Base-by-base conservation (phyloP, 2,888 invertebrate species). In the Sesia bembeciformis region DNA sequence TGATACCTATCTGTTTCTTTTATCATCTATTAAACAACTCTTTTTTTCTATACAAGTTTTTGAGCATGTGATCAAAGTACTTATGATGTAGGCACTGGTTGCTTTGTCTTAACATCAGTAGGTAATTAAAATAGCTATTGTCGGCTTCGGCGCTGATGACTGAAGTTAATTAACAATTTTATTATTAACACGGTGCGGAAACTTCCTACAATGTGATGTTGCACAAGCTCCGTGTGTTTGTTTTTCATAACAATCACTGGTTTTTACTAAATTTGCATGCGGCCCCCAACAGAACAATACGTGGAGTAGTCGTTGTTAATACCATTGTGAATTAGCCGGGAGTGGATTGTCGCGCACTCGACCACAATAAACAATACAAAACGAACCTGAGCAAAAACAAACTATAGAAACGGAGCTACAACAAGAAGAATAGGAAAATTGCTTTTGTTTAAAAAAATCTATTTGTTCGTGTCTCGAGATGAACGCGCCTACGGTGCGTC, bases 381-480 rank as follows among this genome's bases (percentile, higher is more conserved):
- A 86, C 83, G 80, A 73, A 68, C 69, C 70, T 69, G 70, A 78
- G 76, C 81, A 86, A 87, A 86, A 89, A 87, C 86, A 80, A 86
- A 85, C 87, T 84, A 82, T 81, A 80, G 72, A 79, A 84, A 84
- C 84, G 71, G 72, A 76, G 75, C 71, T 68, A 70, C 84, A 89
- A 88, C 85, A 88, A 87, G 86, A 88, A 89, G 84, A 86, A 87
- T 89, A 88, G 89, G 86, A 89, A 89, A 89, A 88, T 89, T 87
- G 82, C 84, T 86, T 86, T 87, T 84, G 85, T 87, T 85, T 84
- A 84, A 87, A 88, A 87, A 88, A 87, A 87, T 84, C 84, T 87
- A 86, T 87, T 87, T 84, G 87, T 85, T 84, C 78, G 78, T 75
- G 78, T 81, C 78, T 80, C 77, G 82, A 85, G 87, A 84, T 81